Conservation (phyloP, 2,113 vertebrate genomes). For the Thoracochromis brauschi region DNA sequence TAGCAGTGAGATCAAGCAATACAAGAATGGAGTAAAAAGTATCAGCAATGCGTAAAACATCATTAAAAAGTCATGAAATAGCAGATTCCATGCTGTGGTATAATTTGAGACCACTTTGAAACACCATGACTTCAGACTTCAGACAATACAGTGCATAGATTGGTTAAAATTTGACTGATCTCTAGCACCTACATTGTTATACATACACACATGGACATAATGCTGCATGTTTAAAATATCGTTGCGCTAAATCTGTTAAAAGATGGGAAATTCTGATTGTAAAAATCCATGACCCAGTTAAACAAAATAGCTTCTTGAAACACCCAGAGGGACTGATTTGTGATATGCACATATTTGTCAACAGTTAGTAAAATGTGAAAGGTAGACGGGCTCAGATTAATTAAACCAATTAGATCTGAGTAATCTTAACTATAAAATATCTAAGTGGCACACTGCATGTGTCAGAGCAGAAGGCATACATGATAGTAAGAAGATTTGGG, state of each 20-base stretch:
- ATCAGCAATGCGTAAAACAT: not conserved
- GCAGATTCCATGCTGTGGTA: not conserved
- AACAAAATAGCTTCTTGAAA: not conserved
- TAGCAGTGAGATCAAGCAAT: not conserved
- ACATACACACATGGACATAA: not conserved
- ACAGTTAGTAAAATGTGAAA: not conserved
- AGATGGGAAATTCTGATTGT: not conserved
- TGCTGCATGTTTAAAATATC: not conserved
- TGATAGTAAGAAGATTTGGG: not conserved
- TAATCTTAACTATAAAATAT: not conserved
- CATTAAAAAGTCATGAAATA: not conserved
- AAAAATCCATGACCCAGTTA: not conserved
- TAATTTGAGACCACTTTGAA: not conserved
- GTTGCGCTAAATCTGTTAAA: not conserved
- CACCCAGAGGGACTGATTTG: not conserved
- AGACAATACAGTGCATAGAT: not conserved
- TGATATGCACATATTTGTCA: not conserved
- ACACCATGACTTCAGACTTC: not conserved
- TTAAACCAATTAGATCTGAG: not conserved
- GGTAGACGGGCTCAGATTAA: not conserved
- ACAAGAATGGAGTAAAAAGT: not conserved
- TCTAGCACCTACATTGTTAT: not conserved
- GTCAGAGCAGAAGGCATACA: not conserved
- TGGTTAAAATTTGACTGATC: not conserved
- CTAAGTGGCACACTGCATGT: not conserved